A percentile compares a stretch with the other conserved stretches of the same genome.
These are phyloP conservation scores for Dendroctonus valens DNA, from an alignment of 1,140 invertebrate species.

Conservation along the genomic window DNA sequence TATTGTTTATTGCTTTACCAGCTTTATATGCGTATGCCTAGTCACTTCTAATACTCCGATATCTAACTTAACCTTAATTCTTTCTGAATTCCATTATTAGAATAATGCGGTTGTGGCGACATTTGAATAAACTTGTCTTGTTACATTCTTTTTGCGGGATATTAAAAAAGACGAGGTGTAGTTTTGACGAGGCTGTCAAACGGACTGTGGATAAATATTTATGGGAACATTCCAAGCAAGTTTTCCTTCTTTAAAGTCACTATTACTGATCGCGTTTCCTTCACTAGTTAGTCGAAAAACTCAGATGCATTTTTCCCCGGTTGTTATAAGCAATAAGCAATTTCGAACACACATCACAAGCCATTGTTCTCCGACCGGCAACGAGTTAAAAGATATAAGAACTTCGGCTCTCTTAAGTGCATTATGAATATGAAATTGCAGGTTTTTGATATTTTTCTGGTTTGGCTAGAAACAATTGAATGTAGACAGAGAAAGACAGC, in stretches of 20 bases:
- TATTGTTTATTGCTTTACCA: slow-evolving; percentile 23
- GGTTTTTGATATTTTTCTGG: slow-evolving; percentile 20
- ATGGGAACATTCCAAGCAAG: too few relatives aligned
- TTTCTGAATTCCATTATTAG: slow-evolving; percentile 9
- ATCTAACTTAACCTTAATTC: slow-evolving; percentile 24
- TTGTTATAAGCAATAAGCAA: too few relatives aligned
- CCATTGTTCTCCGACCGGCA: too few relatives aligned
- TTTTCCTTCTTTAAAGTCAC: too few relatives aligned
- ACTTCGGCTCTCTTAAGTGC: slow-evolving; percentile 1
- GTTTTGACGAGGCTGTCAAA: too few relatives aligned
- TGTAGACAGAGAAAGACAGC: slow-evolving; percentile 1
- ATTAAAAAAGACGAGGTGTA: too few relatives aligned
- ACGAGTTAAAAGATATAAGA: too few relatives aligned
- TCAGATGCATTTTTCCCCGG: too few relatives aligned
- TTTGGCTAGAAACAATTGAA: slow-evolving; percentile 14
- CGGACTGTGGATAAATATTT: too few relatives aligned
- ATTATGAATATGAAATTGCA: slow-evolving; percentile 26
- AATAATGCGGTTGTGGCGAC: slow-evolving; percentile 2
- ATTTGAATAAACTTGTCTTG: slow-evolving; percentile 13
- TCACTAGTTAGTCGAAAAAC: too few relatives aligned
- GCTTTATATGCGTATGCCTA: slow-evolving; percentile 20
- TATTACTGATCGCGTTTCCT: too few relatives aligned
- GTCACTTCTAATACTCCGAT: slow-evolving; percentile 16
- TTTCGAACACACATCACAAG: too few relatives aligned
- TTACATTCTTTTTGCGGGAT: slow-evolving; percentile 2